Base-by-base conservation (phyloP, 2,888 invertebrate species). In the Timema podura region DNA sequence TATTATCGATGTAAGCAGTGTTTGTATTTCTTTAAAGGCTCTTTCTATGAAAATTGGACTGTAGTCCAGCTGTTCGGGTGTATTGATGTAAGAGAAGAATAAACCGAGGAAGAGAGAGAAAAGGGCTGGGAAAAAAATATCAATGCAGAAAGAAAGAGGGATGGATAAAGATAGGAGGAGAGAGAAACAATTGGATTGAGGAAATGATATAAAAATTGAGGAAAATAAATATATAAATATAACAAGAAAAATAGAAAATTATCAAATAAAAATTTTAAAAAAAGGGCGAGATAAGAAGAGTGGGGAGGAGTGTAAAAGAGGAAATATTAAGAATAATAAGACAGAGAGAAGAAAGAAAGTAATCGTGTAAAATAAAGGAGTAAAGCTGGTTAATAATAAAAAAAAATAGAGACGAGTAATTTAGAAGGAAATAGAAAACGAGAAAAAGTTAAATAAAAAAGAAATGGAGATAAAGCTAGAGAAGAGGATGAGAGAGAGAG, bases 401-500 rank as follows among this genome's bases (percentile, higher is more conserved):
- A 9, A 59, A 30, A 15, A 10, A 59, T n/a, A 59, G n/a, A n/a
- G n/a, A 13, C 13, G n/a, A 51, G 51, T 13, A n/a, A 51, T 2
- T 13, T 11, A 51, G 51, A 51, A 51, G n/a, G 3, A 49, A 11
- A 49, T 11, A n/a, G 51, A 51, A n/a, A 51, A 51, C 13, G n/a
- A 13, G 51, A 51, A 51, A 2, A 51, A n/a, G 3, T 13, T 13
- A n/a, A 51, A 11, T 13, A 51, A 51, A 30, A 59, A 9, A 69
- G 71, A 73, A 71, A 69, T 10, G 69, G 51, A 66, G 64, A 49
- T 49, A 67, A 64, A 64, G 69, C 47, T 49, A 65, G 73, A 67
- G 68, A 65, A 64, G 65, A 64, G 66, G 68, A 70, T 46, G 65
- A 67, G 72, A 66, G 51, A 30, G 6, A 2, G 5, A 15, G 45